Base-by-base conservation (phyloP, 2,888 invertebrate genomes). In the Athalia circularis region DNA sequence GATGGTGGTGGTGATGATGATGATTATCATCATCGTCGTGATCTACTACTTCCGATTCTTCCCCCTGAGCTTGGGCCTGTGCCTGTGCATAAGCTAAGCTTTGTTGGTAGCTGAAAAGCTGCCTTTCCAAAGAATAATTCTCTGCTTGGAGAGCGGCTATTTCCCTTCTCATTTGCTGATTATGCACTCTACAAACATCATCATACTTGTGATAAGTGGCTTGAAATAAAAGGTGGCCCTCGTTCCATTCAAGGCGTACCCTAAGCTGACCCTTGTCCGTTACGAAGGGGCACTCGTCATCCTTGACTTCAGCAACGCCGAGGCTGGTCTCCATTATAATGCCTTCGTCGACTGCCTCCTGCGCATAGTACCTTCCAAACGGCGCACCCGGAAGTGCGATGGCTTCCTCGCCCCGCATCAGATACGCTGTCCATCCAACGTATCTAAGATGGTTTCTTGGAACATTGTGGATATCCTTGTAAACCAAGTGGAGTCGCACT, bases 171-270 rank as follows among this genome's bases (percentile, higher is more conserved):
- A 96, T 96, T 88, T 96, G 96, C 87, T 95, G 95, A 89, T 95
- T 95, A 90, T 96, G 96, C 80, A 95, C 91, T 82, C 96, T 92
- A 85, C 94, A 94, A 65, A 96, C 94, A 90, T 96, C 96, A 89
- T 96, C 96, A 89, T 96, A 95, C 87, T 95, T 95, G 91, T 96
- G 95, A 90, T 96, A 96, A 80, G 95, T 95, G 80, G 96, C 95
- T 89, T 95, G 95, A 89, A 95, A 95, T 79, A 96, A 93, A 78
- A 96, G 91, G 86, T 96, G 95, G 75, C 95, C 95, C 88, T 96
- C 96, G 85, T 95, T 93, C 96, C 96, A 96, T 87, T 96, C 96
- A 72, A 96, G 93, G 83, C 96, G 95, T 45, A 96, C 94, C 15
- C 94, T 93, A 72, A 96, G 91, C 84, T 94, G 94, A 70, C 95